Evolutionary conservation across 2,797 vertebrate species (phyloP).

Genomic region (Lates japonicus): DNA sequence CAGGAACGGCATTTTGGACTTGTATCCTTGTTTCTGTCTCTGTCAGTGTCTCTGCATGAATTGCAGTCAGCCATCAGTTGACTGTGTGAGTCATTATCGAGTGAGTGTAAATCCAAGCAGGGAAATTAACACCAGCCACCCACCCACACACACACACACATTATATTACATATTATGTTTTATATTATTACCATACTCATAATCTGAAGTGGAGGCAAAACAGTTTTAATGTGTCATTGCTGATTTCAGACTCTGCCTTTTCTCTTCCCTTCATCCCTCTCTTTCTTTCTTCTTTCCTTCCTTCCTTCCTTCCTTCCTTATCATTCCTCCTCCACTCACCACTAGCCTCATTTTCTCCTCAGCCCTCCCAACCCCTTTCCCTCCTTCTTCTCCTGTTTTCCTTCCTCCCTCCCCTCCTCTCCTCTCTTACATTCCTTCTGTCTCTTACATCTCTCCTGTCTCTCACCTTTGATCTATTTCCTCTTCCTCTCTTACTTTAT

Average conservation of each 20-base stretch:
- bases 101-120: slow-evolving; percentile 39
- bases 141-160: not conserved
- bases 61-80: slow-evolving; percentile 27
- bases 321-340: too few species aligned
- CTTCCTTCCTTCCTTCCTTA: not conserved
- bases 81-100: slow-evolving; percentile 46
- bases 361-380: too few species aligned
- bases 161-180: too few species aligned
- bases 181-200: too few species aligned
- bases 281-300: not conserved
- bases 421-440: too few species aligned
- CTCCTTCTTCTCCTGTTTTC: too few species aligned
- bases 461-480: too few species aligned
- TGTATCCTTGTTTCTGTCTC: not conserved
- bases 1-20: not conserved
- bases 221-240: slow-evolving; percentile 7
- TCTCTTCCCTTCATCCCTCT: not conserved
- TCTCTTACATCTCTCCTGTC: too few species aligned
- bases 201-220: too few species aligned
- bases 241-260: not conserved
- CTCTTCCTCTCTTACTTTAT: too few species aligned
- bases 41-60: slow-evolving; percentile 15
- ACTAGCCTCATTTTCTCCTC: too few species aligned
- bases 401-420: too few species aligned
- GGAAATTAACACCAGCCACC: slow-evolving; percentile 27